These are phyloP conservation scores for Hephaestus fuliginosus DNA, from an alignment of 2,797 vertebrate genomes.

Conservation along the genomic window DNA sequence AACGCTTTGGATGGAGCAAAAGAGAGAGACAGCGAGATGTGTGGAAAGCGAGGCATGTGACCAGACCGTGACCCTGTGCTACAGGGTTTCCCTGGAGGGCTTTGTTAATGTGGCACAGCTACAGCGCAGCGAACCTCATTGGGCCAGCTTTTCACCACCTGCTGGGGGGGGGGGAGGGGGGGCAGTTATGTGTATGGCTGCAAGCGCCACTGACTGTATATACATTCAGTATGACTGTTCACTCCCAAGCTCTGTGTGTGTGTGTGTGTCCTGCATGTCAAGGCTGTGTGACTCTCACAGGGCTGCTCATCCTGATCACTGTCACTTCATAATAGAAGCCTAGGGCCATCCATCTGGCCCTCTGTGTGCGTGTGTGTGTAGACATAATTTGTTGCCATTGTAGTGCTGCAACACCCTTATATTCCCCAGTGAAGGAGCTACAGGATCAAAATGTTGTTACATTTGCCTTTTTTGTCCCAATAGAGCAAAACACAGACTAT, in stretches of 20 bases:
- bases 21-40: constrained; percentile 58
- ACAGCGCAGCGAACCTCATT: constrained; percentile 72
- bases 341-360: constrained; percentile 70
- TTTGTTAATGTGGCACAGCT: constrained; percentile 80
- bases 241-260: constrained; percentile 18
- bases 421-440: constrained; percentile 27
- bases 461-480: constrained; percentile 20
- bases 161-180: constrained; percentile 42
- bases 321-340: constrained; percentile 72
- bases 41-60: constrained; percentile 77
- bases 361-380: constrained; percentile 30
- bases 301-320: constrained; percentile 74
- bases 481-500: background rate
- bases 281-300: constrained; percentile 69
- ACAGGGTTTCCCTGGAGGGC: constrained; percentile 78
- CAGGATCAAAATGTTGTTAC: constrained; percentile 16
- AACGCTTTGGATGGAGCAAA: constrained; percentile 53
- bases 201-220: constrained; percentile 47
- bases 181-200: constrained; percentile 38
- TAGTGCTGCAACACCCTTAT: constrained; percentile 32
- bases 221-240: constrained; percentile 55
- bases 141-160: constrained; percentile 74
- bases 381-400: constrained; percentile 47
- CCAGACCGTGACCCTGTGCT: constrained; percentile 78
- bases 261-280: constrained; percentile 41